Conservation (phyloP, 2,888 invertebrate genomes). For the Argyra leucocephala region DNA sequence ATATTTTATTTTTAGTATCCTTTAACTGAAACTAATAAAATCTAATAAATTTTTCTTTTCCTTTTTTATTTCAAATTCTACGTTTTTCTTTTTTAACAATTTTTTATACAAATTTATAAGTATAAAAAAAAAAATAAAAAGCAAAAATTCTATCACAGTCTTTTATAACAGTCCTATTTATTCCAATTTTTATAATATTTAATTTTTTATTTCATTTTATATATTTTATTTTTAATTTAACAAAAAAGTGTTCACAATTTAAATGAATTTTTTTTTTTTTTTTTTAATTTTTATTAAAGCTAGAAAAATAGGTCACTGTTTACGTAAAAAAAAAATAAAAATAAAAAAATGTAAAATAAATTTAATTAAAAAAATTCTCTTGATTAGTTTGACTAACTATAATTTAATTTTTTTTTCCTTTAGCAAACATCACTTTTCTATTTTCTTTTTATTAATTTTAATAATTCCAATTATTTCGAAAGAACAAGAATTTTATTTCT, state of each 20-base stretch:
- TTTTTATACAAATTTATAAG: too few relatives aligned
- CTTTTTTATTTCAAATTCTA: neutral
- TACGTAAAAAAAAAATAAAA: neutral
- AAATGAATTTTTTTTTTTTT: too few relatives aligned
- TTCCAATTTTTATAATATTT: neutral
- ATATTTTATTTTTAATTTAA: neutral
- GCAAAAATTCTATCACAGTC: neutral
- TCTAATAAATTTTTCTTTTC: neutral
- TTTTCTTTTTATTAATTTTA: too few relatives aligned
- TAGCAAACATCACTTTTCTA: too few relatives aligned
- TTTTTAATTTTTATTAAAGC: neutral
- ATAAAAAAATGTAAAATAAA: neutral
- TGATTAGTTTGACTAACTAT: too few relatives aligned
- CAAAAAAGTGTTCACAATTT: too few relatives aligned
- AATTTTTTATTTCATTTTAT: neutral
- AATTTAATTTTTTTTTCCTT: too few relatives aligned
- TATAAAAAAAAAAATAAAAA: neutral
- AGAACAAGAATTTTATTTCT: neutral
- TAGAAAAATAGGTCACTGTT: conserved; percentile 1
- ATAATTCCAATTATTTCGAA: neutral
- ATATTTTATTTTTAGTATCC: too few relatives aligned
- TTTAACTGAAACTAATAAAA: too few relatives aligned
- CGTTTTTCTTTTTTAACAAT: neutral
- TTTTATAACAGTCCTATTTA: neutral
- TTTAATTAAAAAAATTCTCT: neutral